phyloP scores from a whole-genome alignment of 2,797 vertebrate genomes.

The Acanthiza pusilla region DNA sequence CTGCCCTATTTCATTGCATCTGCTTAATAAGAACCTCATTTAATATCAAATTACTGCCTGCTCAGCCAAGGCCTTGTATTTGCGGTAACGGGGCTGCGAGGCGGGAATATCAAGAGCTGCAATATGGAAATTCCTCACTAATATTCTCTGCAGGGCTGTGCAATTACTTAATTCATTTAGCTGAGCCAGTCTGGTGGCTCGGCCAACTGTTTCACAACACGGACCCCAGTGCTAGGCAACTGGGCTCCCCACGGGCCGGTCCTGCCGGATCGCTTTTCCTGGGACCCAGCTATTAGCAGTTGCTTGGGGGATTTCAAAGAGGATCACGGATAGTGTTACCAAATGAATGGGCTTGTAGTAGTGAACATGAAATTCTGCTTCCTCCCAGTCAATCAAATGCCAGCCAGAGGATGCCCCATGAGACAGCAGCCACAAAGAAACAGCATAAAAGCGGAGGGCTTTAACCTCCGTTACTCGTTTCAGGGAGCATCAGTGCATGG shows the following conservation, averaged over 20 bases:
- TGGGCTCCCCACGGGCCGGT: constrained; percentile 57
- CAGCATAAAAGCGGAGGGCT: neutral
- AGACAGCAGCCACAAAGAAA: neutral
- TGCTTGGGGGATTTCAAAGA: constrained; percentile 67
- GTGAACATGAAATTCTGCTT: constrained; percentile 20
- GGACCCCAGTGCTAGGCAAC: constrained; percentile 72
- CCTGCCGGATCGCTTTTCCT: constrained; percentile 77
- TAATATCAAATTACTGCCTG: constrained; percentile 83
- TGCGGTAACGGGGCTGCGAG: constrained; percentile 76
- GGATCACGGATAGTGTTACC: constrained; percentile 63
- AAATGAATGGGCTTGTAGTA: constrained; percentile 32
- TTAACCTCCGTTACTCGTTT: neutral
- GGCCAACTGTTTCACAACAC: constrained; percentile 76
- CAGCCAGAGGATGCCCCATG: neutral
- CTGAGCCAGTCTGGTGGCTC: constrained; percentile 73
- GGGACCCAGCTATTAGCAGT: constrained; percentile 81
- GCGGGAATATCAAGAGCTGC: constrained; percentile 86
- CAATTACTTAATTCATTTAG: constrained; percentile 86
- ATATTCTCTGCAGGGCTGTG: constrained; percentile 78
- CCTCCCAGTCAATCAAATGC: neutral
- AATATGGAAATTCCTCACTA: constrained; percentile 89
- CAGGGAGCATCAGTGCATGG: accelerated
- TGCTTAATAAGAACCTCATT: constrained; percentile 80
- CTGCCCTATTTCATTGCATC: constrained; percentile 73
- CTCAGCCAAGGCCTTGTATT: constrained; percentile 78